Base-by-base conservation (phyloP, 2,113 vertebrate species). In the Cololabis saira region DNA sequence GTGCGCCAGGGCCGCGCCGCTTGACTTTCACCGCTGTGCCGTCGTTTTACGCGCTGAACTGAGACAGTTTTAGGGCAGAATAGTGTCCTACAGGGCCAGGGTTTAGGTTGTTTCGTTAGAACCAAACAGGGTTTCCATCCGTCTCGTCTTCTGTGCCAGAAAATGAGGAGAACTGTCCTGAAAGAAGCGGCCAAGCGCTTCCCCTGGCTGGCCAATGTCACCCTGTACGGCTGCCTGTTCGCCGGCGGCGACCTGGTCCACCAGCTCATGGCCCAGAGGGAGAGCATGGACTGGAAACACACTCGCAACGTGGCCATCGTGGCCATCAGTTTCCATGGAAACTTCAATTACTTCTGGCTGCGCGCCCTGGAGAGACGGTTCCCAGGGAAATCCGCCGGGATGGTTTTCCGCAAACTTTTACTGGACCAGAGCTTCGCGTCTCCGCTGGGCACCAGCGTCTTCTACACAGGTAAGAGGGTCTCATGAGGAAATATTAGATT, bases 341-440 rank as follows among this genome's bases (percentile, higher is more conserved):
- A 96, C 90, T 95, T 96, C 61, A 95, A 93, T 77, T 96, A 95
- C 86, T 89, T 92, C 57, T 98, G 96, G 95, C 81, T 96, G 21
- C 84, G 92, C 21, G 89, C 87, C 1, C 89, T 96, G 85, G 96
- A 98, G 88, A 87, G 88, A 27, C 90, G 93, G 2, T 93, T 96
- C 65, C 96, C 95, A 0, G 96, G 96, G 3, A 94, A 92, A 61
- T 90, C 94, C 2, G 90, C 91, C 1, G 42, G 88, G 42, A 92
- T 89, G 66, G 70, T 97, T 8, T 83, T 95, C 71, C 82, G 89
- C 59, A 96, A 98, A 87, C 90, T 97, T 44, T 80, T 95, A 17
- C 91, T 95, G 81, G 96, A 97, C 80, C 95, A 96, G 86, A 91
- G 91, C 43, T 54, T 96, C 17, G 93, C 92, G 17, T 95, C 91